Conservation (phyloP, 2,797 vertebrate species). For the Gephyroberyx darwinii region DNA sequence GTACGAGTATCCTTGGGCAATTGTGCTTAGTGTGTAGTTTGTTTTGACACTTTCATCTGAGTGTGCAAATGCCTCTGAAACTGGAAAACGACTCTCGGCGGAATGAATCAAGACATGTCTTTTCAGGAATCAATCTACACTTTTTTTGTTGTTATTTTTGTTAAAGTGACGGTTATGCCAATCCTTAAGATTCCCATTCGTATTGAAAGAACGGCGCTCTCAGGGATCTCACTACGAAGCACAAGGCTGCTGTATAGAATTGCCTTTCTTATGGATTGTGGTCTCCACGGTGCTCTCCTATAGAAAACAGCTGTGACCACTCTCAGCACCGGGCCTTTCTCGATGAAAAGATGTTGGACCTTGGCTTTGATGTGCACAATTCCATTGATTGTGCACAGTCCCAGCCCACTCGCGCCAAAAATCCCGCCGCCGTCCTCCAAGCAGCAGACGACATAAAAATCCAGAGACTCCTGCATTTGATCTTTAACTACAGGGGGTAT, state of each 20-base stretch:
- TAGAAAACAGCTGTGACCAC: slow-evolving; percentile 74
- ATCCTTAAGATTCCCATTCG: slow-evolving; percentile 47
- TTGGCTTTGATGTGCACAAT: slow-evolving; percentile 68
- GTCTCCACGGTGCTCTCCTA: slow-evolving; percentile 44
- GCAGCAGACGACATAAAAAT: slow-evolving; percentile 22
- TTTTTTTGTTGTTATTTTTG: slow-evolving; percentile 29
- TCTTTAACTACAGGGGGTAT: slow-evolving; percentile 56
- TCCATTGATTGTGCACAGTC: slow-evolving; percentile 42
- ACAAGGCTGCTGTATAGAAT: slow-evolving; percentile 47
- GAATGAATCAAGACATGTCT: background rate
- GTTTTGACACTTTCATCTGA: slow-evolving; percentile 24
- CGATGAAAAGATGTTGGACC: slow-evolving; percentile 72
- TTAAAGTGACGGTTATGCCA: slow-evolving; percentile 23
- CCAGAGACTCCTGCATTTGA: slow-evolving; percentile 41
- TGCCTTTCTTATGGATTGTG: slow-evolving; percentile 49
- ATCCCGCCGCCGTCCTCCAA: slow-evolving; percentile 1
- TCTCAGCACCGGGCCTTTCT: slow-evolving; percentile 46
- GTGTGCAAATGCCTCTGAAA: slow-evolving; percentile 6
- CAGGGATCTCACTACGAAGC: slow-evolving; percentile 32
- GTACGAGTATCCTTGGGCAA: slow-evolving; percentile 13
- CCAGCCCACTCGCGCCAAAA: slow-evolving; percentile 39
- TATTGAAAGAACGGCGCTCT: slow-evolving; percentile 36
- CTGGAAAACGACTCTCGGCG: background rate
- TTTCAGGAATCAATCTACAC: background rate
- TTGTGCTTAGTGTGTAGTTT: slow-evolving; percentile 16